Conservation (phyloP, 2,888 invertebrate genomes). For the Leptinotarsa peninsularis region DNA sequence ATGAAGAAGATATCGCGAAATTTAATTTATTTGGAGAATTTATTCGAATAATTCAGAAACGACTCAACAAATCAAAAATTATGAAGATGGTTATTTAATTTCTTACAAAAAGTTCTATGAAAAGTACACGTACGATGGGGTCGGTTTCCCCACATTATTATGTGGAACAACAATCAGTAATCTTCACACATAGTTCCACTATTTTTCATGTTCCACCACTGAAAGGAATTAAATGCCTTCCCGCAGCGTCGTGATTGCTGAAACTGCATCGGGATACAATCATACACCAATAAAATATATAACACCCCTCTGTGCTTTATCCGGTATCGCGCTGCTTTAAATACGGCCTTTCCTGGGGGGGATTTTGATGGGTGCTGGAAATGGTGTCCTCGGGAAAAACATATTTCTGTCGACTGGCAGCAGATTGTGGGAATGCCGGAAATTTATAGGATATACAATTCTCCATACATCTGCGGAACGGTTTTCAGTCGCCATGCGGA, state of each 20-base stretch:
- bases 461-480: slow-evolving; percentile 15
- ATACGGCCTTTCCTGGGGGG: slow-evolving; percentile 30
- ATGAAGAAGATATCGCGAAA: no score
- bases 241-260: slow-evolving; percentile 55
- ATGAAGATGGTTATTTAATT: no score
- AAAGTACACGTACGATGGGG: background rate
- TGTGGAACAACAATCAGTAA: background rate
- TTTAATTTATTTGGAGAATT: no score
- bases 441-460: slow-evolving; percentile 17
- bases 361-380: slow-evolving; percentile 26
- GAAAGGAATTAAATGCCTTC: slow-evolving; percentile 56
- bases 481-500: background rate
- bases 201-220: background rate
- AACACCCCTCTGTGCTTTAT: slow-evolving; percentile 34
- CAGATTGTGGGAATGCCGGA: slow-evolving; percentile 12
- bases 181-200: background rate
- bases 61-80: no score
- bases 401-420: slow-evolving; percentile 17
- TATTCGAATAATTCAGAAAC: no score
- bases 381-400: slow-evolving; percentile 21
- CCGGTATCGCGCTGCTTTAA: slow-evolving; percentile 29
- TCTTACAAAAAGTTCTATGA: no score
- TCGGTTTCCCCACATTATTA: background rate
- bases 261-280: slow-evolving; percentile 49
- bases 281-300: slow-evolving; percentile 49